Conservation (phyloP, 2,797 vertebrate species). For the Argentina silus region DNA sequence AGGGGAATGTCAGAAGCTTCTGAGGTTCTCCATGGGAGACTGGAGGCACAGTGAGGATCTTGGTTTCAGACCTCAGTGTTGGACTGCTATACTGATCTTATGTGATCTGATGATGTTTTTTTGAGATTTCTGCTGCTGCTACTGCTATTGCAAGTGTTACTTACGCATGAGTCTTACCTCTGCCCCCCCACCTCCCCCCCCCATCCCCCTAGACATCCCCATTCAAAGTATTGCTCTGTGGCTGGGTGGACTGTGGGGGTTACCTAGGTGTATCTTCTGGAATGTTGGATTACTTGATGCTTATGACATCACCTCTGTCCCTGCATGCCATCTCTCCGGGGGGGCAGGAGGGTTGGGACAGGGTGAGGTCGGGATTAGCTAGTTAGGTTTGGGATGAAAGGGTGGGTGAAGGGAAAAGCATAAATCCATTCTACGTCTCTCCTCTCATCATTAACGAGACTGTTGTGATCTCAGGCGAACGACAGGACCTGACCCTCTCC, state of each 20-base stretch:
- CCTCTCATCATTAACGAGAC: no score
- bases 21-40: conserved; percentile 18
- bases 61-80: conserved; percentile 6
- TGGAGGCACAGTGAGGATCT: conserved; percentile 24
- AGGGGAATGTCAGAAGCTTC: conserved; percentile 16
- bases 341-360: not conserved
- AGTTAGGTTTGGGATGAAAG: not conserved
- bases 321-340: conserved; percentile 23
- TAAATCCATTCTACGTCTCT: no score
- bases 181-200: conserved; percentile 10
- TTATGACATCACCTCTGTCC: conserved; percentile 25
- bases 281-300: conserved; percentile 16
- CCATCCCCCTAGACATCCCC: not conserved
- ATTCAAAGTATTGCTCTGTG: no score
- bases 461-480: no score
- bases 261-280: not conserved
- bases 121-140: conserved; percentile 52
- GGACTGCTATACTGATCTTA: conserved; percentile 29
- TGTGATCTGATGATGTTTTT: conserved; percentile 47
- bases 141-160: conserved; percentile 84
- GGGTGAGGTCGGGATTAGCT: not conserved
- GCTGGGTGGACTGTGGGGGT: no score
- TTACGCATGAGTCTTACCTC: conserved; percentile 75
- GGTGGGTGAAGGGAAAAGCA: not conserved
- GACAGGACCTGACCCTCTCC: no score